phyloP scores from a whole-genome alignment of 2,113 vertebrate genomes.

The Cyanistes caeruleus region DNA sequence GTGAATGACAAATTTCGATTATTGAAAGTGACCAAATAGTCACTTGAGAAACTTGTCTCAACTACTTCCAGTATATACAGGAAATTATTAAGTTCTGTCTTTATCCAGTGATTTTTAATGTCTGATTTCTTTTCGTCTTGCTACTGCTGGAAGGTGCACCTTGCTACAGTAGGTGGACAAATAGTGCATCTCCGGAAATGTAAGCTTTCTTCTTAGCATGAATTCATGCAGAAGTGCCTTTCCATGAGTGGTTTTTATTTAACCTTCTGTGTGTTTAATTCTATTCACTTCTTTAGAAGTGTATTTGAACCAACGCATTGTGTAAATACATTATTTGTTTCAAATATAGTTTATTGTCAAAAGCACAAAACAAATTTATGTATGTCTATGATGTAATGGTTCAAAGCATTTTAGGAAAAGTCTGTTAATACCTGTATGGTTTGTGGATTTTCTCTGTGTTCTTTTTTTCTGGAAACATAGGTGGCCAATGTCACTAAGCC shows the following conservation, averaged over 20 bases:
- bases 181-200: not conserved
- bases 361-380: not conserved
- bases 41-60: not conserved
- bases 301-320: not conserved
- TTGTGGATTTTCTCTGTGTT: not conserved
- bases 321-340: not conserved
- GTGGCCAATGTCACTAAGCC: not conserved
- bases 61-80: not conserved
- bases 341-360: not conserved
- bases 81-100: not conserved
- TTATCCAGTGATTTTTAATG: conserved; percentile 17
- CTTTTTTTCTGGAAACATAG: not conserved
- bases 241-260: not conserved
- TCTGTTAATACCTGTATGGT: not conserved
- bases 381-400: not conserved
- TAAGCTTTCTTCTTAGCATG: conserved; percentile 22
- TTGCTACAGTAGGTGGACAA: conserved; percentile 53
- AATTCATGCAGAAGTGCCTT: not conserved
- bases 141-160: not conserved
- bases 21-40: not conserved
- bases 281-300: not conserved
- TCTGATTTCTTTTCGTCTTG: conserved; percentile 31
- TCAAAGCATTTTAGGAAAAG: not conserved
- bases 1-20: not conserved
- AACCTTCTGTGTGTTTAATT: not conserved